A percentile compares a stretch with the other conserved stretches of the same genome.
Evolutionary conservation across 2,113 vertebrate genomes (phyloP).

Genomic region (Centropus bengalensis): DNA sequence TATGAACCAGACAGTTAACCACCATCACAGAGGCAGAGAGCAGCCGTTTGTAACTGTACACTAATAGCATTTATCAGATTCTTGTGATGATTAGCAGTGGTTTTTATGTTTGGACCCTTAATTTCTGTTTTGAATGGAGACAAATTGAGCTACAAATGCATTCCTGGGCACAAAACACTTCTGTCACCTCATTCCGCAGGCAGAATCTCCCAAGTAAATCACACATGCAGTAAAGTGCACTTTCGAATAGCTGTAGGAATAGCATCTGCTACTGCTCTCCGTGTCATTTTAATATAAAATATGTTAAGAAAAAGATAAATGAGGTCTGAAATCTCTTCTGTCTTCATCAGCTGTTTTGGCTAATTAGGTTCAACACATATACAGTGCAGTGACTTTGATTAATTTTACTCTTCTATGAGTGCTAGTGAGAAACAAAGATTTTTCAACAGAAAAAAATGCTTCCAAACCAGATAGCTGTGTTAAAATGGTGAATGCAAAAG

Average conservation of each 20-base stretch:
- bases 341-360: conserved; percentile 21
- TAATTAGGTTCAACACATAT: background rate
- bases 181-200: background rate
- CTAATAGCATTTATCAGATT: background rate
- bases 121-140: background rate
- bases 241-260: background rate
- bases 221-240: background rate
- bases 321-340: background rate
- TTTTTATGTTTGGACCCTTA: background rate
- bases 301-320: conserved; percentile 24
- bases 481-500: background rate
- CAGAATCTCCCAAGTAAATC: background rate
- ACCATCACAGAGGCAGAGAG: background rate
- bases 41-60: background rate
- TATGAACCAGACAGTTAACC: background rate
- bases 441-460: background rate
- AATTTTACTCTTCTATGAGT: background rate
- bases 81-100: background rate
- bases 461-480: background rate
- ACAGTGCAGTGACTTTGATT: conserved; percentile 6
- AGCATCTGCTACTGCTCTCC: background rate
- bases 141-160: background rate
- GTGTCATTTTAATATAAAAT: background rate
- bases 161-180: background rate
- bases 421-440: background rate